phyloP scores from a whole-genome alignment of 2,113 vertebrate species.

The Gadus chalcogrammus region DNA sequence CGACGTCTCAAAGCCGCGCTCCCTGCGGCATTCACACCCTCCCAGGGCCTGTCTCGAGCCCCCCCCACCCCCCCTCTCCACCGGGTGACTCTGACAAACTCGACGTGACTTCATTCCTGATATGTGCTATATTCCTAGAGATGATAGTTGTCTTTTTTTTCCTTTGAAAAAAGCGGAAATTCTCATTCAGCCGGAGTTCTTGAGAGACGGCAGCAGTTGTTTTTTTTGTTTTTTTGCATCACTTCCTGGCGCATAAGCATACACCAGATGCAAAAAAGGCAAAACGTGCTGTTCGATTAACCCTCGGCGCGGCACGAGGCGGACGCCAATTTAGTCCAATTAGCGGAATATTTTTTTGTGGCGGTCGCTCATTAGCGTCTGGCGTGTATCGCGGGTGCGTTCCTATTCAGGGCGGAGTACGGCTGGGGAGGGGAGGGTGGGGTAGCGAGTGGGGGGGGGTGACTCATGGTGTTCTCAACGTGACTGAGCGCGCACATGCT shows the following conservation, averaged over 20 bases:
- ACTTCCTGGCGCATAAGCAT: too few relatives aligned
- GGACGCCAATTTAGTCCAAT: constrained; percentile 59
- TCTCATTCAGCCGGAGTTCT: constrained; percentile 7
- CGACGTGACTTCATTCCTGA: too few relatives aligned
- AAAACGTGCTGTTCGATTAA: constrained; percentile 55
- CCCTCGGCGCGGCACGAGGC: constrained; percentile 42
- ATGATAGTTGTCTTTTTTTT: too few relatives aligned
- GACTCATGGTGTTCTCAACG: constrained; percentile 49
- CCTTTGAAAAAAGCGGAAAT: too few relatives aligned
- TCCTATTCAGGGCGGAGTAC: constrained; percentile 49
- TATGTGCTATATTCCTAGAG: too few relatives aligned
- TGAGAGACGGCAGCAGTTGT: too few relatives aligned
- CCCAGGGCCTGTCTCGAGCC: too few relatives aligned
- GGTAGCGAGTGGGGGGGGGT: constrained; percentile 23
- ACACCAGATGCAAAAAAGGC: constrained; percentile 19
- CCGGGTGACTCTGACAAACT: too few relatives aligned
- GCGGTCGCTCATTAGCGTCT: constrained; percentile 53
- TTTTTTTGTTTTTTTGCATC: too few relatives aligned
- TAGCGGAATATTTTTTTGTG: constrained; percentile 38
- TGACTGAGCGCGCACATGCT: constrained; percentile 57
- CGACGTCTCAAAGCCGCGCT: too few relatives aligned
- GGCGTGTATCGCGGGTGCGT: constrained; percentile 44
- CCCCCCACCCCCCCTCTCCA: too few relatives aligned
- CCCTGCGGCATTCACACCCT: too few relatives aligned
- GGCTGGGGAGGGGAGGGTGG: constrained; percentile 23